Percentiles rank a stretch among this genome's conserved stretches.
phyloP scores from a whole-genome alignment of 2,888 invertebrate genomes.

The Dicyrtoma fusca region DNA sequence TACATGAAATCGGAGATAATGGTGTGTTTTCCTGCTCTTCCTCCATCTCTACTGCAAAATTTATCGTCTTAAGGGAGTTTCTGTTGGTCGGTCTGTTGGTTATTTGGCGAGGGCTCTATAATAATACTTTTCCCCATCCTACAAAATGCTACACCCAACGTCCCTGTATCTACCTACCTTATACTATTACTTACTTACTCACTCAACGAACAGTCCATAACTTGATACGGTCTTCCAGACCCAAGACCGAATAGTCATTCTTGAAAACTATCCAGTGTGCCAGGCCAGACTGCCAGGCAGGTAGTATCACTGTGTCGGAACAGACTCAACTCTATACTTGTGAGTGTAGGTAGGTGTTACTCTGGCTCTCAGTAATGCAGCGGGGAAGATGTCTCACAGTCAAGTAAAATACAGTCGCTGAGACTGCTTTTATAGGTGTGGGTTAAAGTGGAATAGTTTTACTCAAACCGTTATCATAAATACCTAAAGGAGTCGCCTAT shows the following conservation, averaged over 20 bases:
- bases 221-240: too few species aligned
- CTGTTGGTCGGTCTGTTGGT: conserved; percentile 16
- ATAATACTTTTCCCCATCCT: neutral
- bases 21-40: conserved; percentile 10
- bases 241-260: too few species aligned
- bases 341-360: too few species aligned
- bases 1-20: conserved; percentile 26
- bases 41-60: conserved; percentile 17
- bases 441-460: too few species aligned
- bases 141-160: neutral
- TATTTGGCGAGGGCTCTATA: conserved; percentile 6
- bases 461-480: too few species aligned
- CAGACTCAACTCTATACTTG: too few species aligned
- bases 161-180: neutral
- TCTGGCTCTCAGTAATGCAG: too few species aligned
- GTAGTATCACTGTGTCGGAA: too few species aligned
- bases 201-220: neutral
- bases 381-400: neutral
- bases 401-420: conserved; percentile 8
- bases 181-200: neutral
- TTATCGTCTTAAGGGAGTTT: conserved; percentile 29
- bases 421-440: neutral
- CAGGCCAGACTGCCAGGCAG: neutral
- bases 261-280: neutral
- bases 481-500: too few species aligned